Percentiles rank a stretch among this genome's conserved stretches.
phyloP scores from a whole-genome alignment of 2,797 vertebrate species.

The Darevskia mixta region DNA sequence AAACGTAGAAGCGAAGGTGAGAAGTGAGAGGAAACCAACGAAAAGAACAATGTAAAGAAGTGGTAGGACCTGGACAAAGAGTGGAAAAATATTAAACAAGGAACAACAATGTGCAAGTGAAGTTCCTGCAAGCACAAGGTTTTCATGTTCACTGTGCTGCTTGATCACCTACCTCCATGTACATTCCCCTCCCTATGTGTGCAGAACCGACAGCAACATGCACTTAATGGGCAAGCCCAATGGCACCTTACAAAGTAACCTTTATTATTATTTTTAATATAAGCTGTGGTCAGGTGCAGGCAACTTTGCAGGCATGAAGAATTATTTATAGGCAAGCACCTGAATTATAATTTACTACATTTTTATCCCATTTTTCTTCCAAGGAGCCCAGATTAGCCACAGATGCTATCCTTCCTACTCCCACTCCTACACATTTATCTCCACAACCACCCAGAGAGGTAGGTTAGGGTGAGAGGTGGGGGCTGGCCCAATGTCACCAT shows the following conservation, averaged over 20 bases:
- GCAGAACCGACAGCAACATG: not conserved
- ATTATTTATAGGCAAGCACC: not conserved
- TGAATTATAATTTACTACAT: not conserved
- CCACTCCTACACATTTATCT: not conserved
- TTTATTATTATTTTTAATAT: not conserved
- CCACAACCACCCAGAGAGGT: not conserved
- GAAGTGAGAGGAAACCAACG: not conserved
- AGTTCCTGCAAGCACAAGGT: not conserved
- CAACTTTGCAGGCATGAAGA: not conserved
- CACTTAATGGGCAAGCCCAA: not conserved
- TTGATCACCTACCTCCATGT: not conserved
- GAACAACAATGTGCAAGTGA: not conserved
- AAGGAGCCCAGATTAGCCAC: not conserved
- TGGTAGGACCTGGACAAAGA: not conserved
- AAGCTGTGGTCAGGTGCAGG: not conserved
- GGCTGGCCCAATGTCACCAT: too few species aligned
- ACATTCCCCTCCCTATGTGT: not conserved
- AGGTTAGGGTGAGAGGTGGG: not conserved
- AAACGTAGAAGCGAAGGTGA: not conserved
- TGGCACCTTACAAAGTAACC: not conserved
- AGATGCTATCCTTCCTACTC: not conserved
- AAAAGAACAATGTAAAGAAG: not conserved
- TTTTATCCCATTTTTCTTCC: not conserved
- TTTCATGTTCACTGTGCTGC: not conserved
- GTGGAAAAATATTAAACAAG: not conserved